Conservation (phyloP, 1,140 invertebrate species). For the Drosophila kanapiae region DNA sequence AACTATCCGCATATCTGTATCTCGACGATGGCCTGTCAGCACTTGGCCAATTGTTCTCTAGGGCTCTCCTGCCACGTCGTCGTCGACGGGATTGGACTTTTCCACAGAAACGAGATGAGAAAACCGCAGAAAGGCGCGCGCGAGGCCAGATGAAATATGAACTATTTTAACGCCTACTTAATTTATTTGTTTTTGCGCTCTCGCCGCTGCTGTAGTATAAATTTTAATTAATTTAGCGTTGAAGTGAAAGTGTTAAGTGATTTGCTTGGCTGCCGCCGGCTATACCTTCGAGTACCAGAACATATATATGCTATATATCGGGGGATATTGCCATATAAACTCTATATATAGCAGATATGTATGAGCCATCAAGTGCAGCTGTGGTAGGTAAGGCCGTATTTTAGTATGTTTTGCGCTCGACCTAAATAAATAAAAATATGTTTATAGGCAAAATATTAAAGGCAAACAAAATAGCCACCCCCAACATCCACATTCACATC, state of each 20-base stretch:
- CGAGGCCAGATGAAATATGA: slow-evolving; percentile 78
- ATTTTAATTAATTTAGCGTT: slow-evolving; percentile 83
- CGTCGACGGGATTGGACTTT: slow-evolving; percentile 44
- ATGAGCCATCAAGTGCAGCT: slow-evolving; percentile 59
- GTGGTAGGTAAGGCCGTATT: slow-evolving; percentile 61
- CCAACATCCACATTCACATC: slow-evolving; percentile 15
- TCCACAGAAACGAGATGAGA: slow-evolving; percentile 56
- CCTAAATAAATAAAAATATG: slow-evolving; percentile 85
- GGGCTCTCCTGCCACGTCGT: slow-evolving; percentile 51
- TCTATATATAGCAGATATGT: slow-evolving; percentile 44
- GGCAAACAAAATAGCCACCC: slow-evolving; percentile 61
- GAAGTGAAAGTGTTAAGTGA: slow-evolving; percentile 76
- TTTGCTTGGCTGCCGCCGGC: slow-evolving; percentile 44
- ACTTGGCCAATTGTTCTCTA: slow-evolving; percentile 76
- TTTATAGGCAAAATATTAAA: slow-evolving; percentile 85
- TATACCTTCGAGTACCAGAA: slow-evolving; percentile 29
- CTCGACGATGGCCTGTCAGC: slow-evolving; percentile 56
- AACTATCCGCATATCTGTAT: slow-evolving; percentile 1
- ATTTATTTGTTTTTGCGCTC: slow-evolving; percentile 73
- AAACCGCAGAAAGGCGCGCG: slow-evolving; percentile 24
- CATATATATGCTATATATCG: neutral
- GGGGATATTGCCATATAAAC: slow-evolving; percentile 22
- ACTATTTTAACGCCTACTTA: slow-evolving; percentile 85
- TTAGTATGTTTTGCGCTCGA: slow-evolving; percentile 66
- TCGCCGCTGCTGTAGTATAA: slow-evolving; percentile 53